Percentiles rank a stretch among this genome's conserved stretches.
phyloP scores from a whole-genome alignment of 2,113 vertebrate genomes.

The Grantiella picta region DNA sequence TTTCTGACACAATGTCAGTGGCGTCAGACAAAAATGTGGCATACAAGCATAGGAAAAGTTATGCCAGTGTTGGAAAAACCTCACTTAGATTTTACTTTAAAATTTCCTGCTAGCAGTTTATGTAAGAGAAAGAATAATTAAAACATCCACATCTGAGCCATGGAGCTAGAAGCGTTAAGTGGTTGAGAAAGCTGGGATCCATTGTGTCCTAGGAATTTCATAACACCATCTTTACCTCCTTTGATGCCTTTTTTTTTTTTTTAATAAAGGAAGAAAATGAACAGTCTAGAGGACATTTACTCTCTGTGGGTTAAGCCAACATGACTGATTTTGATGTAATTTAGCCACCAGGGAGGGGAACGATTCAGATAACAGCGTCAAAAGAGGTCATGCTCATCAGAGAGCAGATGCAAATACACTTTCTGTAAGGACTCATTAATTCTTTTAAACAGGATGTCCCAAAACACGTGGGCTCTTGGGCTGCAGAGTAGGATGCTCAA shows the following conservation, averaged over 20 bases:
- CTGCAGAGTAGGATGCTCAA: not conserved
- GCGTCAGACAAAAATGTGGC: not conserved
- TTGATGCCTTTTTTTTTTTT: not conserved
- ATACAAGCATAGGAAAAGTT: not conserved
- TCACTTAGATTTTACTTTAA: not conserved
- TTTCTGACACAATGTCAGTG: not conserved
- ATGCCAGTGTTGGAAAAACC: not conserved
- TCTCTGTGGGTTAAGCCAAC: not conserved
- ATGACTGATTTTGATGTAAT: constrained; percentile 42
- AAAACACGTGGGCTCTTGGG: not conserved
- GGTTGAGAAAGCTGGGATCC: not conserved
- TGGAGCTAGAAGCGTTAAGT: not conserved
- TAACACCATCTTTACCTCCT: not conserved
- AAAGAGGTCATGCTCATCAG: constrained; percentile 45
- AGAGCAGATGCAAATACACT: not conserved
- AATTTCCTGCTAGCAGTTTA: not conserved
- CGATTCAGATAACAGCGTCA: not conserved
- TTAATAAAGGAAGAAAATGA: not conserved
- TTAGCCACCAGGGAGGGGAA: constrained; percentile 22
- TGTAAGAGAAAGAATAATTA: not conserved
- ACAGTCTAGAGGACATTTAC: constrained; percentile 14
- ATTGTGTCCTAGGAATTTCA: not conserved
- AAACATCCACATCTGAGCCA: not conserved
- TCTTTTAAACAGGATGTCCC: not conserved
- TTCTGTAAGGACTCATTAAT: constrained; percentile 49